A percentile compares a stretch with the other conserved stretches of the same genome.
Evolutionary conservation across 2,113 vertebrate genomes (phyloP).

Genomic region (Herpailurus yagouaroundi): DNA sequence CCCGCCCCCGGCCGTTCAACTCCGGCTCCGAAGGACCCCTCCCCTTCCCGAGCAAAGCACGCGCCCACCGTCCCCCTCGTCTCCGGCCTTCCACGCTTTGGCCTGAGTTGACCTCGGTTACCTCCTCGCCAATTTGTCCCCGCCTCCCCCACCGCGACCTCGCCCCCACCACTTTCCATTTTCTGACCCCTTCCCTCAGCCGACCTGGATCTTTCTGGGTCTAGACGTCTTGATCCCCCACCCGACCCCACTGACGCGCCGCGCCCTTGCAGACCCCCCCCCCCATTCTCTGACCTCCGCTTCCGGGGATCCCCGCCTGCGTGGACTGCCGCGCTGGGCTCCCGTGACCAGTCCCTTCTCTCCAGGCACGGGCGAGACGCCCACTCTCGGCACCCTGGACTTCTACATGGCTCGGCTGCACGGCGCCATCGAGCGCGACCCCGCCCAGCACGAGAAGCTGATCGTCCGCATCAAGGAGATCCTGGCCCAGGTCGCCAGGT

Average conservation of each 20-base stretch:
- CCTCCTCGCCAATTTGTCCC: too few species aligned
- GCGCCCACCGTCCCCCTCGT: too few species aligned
- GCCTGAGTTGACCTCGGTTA: background rate
- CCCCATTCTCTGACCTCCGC: background rate
- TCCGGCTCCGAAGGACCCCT: background rate
- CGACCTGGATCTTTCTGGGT: background rate
- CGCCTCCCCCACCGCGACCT: background rate
- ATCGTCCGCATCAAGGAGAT: constrained; percentile 94
- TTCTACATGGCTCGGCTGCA: constrained; percentile 96
- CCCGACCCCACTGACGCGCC: background rate
- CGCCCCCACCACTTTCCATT: accelerated
- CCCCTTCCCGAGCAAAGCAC: accelerated
- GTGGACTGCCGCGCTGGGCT: background rate
- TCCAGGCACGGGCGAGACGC: constrained; percentile 94
- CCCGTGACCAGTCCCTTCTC: background rate
- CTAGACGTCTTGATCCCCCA: background rate
- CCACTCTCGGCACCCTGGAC: constrained; percentile 94
- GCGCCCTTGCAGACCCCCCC: background rate
- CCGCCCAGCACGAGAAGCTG: constrained; percentile 92
- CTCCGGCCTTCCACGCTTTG: accelerated
- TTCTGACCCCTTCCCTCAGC: background rate
- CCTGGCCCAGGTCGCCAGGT: constrained; percentile 96
- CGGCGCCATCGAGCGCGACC: constrained; percentile 93
- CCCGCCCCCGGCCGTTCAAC: too few species aligned
- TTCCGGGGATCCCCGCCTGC: accelerated